Percentiles rank a stretch among this genome's conserved stretches.
These are phyloP conservation scores for Rhea americana DNA, from an alignment of 2,113 vertebrate species.

Conservation along the genomic window DNA sequence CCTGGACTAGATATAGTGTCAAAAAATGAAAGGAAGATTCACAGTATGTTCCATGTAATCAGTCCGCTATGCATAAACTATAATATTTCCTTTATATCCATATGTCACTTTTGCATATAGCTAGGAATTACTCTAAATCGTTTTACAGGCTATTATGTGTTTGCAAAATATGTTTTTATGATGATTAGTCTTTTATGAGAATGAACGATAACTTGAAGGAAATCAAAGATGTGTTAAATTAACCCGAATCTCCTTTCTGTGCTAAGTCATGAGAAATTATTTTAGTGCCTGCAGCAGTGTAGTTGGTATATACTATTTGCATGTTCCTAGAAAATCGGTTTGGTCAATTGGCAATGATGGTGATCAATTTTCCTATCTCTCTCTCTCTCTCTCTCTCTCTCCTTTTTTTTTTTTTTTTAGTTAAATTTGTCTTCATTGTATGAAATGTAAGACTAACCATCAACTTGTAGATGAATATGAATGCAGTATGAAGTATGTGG, in stretches of 20 bases:
- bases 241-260: background rate
- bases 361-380: background rate
- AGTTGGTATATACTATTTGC: background rate
- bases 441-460: background rate
- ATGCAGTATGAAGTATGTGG: background rate
- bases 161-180: background rate
- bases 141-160: background rate
- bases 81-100: background rate
- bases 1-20: background rate
- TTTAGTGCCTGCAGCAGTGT: background rate
- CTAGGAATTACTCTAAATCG: background rate
- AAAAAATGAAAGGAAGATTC: background rate
- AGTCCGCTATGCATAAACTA: background rate
- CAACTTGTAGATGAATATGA: background rate
- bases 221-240: constrained; percentile 23
- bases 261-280: background rate
- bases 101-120: background rate
- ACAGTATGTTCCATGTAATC: background rate
- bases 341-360: background rate
- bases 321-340: background rate
- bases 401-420: background rate
- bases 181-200: background rate
- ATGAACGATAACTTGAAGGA: constrained; percentile 4
- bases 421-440: background rate
- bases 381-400: too few relatives aligned